Evolutionary conservation across 2,888 invertebrate genomes (phyloP).

Genomic region (Pheosia gnoma): DNA sequence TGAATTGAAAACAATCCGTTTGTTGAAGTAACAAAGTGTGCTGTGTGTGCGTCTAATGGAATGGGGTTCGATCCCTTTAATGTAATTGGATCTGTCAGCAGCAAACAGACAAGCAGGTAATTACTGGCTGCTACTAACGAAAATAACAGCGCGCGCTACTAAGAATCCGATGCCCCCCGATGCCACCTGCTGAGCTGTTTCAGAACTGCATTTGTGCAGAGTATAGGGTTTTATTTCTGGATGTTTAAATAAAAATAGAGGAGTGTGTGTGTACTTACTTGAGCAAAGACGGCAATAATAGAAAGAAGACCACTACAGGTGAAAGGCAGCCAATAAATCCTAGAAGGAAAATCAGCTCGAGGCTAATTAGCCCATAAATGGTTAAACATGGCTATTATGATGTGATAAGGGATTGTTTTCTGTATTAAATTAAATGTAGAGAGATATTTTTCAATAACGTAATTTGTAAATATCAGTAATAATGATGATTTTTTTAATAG

Average conservation of each 20-base stretch:
- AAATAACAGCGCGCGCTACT: constrained; percentile 65
- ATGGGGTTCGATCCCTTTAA: constrained; percentile 67
- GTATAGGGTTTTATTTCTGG: background rate
- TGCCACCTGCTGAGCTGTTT: constrained; percentile 21
- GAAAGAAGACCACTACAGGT: no score
- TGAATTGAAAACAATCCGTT: constrained; percentile 56
- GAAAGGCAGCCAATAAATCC: no score
- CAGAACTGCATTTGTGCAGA: constrained; percentile 6
- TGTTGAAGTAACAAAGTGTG: constrained; percentile 56
- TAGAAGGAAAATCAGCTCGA: no score
- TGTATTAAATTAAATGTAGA: no score
- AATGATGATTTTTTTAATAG: no score
- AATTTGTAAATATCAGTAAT: no score
- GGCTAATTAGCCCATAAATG: no score
- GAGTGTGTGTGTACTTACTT: no score
- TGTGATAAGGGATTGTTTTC: no score
- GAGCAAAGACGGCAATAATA: no score
- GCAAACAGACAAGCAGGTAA: constrained; percentile 74
- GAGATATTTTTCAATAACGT: no score
- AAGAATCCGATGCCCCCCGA: constrained; percentile 58
- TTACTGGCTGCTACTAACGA: constrained; percentile 70
- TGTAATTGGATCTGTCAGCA: constrained; percentile 80
- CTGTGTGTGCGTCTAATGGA: constrained; percentile 65
- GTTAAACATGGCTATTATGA: no score
- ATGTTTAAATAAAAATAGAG: background rate